Evolutionary conservation across 1,140 invertebrate species (phyloP), one percentile per base, ranked within the genome.

Genomic region (Globodera rostochiensis): DNA sequence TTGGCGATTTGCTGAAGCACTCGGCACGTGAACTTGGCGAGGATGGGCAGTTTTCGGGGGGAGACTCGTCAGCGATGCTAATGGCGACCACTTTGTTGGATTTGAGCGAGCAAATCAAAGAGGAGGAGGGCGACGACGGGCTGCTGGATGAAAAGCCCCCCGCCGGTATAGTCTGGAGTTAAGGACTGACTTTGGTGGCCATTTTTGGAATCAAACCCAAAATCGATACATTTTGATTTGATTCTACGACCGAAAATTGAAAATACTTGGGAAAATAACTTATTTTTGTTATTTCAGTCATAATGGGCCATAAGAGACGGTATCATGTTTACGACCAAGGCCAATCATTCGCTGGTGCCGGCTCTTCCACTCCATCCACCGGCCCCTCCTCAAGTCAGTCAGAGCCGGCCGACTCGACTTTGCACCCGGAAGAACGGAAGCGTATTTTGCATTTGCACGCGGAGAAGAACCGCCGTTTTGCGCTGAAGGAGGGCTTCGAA

Each of bases 401-500:
- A 13, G 84, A 74, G n/a, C 84, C 86, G 25, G 87, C 87, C 15
- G 88, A 89, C 76, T 88, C 86, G n/a, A 90, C 88, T 1, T 46
- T 89, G 13, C 83, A 89, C 82, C 88, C 88, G n/a, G 85, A 86
- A 57, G 88, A 89, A 70, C 67, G 88, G 4, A 89, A 92, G 69
- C 87, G 91, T 77, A 91, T 91, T 21, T 90, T 95, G 49, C 97
- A 98, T 90, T 95, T 97, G 81, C 96, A 98, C 90, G 96, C 97
- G 0, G 97, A 99, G 90, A 96, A 98, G 91, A 99, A 98, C 90
- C 92, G 97, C 53, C 92, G 97, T 89, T 79, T 57, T 45, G 85
- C 85, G 6, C 75, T 86, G 15, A 86, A 86, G 64, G 85, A 86
- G 57, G 85, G 85, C 15, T 86, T 86, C 67, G 85, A 86, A 49